Percentiles rank a stretch among this genome's conserved stretches.
These are phyloP conservation scores for Drosophila tristis DNA, from an alignment of 1,140 invertebrate species.

Conservation along the genomic window DNA sequence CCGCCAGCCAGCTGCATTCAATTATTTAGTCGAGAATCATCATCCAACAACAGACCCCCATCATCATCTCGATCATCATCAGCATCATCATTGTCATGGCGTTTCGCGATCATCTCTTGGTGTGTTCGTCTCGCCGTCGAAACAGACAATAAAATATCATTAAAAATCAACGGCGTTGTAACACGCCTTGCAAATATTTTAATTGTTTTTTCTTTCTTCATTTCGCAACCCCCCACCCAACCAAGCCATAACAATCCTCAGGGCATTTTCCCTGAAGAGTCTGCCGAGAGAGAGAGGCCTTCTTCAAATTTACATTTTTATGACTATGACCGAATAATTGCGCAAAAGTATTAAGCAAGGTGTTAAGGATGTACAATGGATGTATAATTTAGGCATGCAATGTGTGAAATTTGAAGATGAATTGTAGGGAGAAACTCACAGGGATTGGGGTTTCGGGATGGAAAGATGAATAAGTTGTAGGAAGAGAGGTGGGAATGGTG, in stretches of 20 bases:
- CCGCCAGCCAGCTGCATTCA: slow-evolving; percentile 80
- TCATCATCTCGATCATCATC: slow-evolving; percentile 36
- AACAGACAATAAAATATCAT: slow-evolving; percentile 81
- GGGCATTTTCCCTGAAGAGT: not conserved
- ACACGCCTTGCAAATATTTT: slow-evolving; percentile 79
- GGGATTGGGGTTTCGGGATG: too few relatives aligned
- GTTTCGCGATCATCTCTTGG: slow-evolving; percentile 32
- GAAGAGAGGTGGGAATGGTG: too few relatives aligned
- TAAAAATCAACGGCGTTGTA: slow-evolving; percentile 75
- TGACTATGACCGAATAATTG: slow-evolving; percentile 57
- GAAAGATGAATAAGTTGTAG: not conserved
- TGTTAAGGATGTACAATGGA: slow-evolving; percentile 27
- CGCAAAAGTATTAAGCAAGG: slow-evolving; percentile 36
- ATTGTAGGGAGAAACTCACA: not conserved
- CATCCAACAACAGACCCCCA: too few relatives aligned
- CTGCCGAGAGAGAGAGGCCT: not conserved
- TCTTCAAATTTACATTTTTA: slow-evolving; percentile 50
- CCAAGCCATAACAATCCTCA: too few relatives aligned
- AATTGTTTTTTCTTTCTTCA: slow-evolving; percentile 66
- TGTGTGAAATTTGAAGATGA: slow-evolving; percentile 31
- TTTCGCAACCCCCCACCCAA: not conserved
- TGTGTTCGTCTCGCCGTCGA: slow-evolving; percentile 57
- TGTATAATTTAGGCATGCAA: slow-evolving; percentile 27
- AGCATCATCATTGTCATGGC: slow-evolving; percentile 48
- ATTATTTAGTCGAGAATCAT: slow-evolving; percentile 76